phyloP scores from a whole-genome alignment of 23 tunicate genomes.

The Oikopleura albicans region DNA sequence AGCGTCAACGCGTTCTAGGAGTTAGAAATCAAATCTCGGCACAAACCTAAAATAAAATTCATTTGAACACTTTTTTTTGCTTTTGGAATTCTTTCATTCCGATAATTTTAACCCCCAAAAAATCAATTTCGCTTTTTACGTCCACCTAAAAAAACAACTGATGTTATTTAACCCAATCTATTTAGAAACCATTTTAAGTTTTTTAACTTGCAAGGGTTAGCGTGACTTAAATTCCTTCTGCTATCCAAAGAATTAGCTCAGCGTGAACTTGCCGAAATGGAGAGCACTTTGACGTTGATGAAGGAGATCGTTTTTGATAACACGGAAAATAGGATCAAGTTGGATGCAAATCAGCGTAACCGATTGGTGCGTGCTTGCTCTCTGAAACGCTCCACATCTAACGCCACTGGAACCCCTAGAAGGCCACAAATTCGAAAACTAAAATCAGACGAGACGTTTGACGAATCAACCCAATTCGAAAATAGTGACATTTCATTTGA shows the following conservation, averaged over 20 bases:
- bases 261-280: not conserved
- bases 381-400: not conserved
- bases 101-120: no score
- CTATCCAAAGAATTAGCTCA: not conserved
- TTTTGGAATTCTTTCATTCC: no score
- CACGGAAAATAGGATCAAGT: not conserved
- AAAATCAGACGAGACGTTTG: not conserved
- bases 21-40: no score
- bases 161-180: no score
- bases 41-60: no score
- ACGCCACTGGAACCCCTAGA: not conserved
- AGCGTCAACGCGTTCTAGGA: no score
- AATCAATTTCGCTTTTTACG: no score
- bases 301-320: not conserved
- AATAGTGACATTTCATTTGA: not conserved
- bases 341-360: not conserved
- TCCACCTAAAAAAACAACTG: no score
- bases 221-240: no score
- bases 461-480: not conserved
- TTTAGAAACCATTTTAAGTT: no score
- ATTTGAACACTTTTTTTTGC: no score
- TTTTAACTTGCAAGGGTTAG: no score
- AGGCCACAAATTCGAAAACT: not conserved
- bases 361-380: conserved; percentile 5
- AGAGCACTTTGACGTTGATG: not conserved